Evolutionary conservation across 2,797 vertebrate species (phyloP), one percentile per base, ranked within the genome.

Genomic region (Chrosomus eos): DNA sequence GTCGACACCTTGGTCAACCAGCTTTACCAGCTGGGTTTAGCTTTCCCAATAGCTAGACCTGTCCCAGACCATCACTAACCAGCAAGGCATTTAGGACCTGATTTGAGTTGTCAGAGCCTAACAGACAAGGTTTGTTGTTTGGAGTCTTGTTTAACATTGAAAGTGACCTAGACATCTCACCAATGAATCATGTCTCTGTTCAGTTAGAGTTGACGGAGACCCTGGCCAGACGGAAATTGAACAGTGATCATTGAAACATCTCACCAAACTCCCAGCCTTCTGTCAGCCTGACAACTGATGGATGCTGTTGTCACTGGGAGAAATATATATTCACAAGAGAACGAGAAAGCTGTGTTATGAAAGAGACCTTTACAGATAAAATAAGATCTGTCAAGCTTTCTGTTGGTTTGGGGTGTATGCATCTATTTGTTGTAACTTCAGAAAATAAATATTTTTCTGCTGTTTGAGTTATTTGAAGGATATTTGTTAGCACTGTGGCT

Each of bases 151-250:
- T n/a, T 62, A 62, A 80, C 71, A 62, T 43, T 51, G 28, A 77
- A 79, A 31, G 83, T 70, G 68, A 89, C 87, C 89, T 87, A 84
- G 84, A 89, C 92, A 87, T 92, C 90, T 85, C 87, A 82, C 88
- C 87, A 81, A 93, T 93, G 91, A 86, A 90, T 95, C 94, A 93
- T 87, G 80, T 51, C 72, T 62, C 83, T 71, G 86, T 87, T 74
- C 68, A 87, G 80, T 88, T 88, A 85, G 81, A 86, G 85, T 90
- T 89, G 90, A 90, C 88, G 85, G 19, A 89, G 92, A 91, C 92
- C 88, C 26, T 9, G 86, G 83, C 91, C 90, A 93, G 87, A 90
- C 78, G 90, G 91, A 93, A 94, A 93, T 93, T 94, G 92, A 92
- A 91, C 91, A 89, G 90, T 92, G 91, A 94, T 94, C 89, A 88